These are phyloP conservation scores for Cotesia chilonis DNA, from an alignment of 1,140 invertebrate species.

Conservation along the genomic window DNA sequence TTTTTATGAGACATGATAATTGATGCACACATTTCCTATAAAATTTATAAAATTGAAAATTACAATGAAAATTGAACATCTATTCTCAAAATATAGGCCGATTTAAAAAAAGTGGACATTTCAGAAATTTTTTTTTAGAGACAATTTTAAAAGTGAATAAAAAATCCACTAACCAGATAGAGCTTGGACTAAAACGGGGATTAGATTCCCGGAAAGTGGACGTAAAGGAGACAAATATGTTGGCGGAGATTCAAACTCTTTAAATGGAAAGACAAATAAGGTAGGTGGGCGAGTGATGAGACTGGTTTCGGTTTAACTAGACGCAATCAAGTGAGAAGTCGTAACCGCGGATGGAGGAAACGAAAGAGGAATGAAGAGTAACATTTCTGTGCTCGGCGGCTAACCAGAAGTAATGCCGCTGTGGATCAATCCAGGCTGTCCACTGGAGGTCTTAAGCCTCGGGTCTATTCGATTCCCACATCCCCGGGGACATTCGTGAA, in stretches of 20 bases:
- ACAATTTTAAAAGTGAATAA: too few relatives aligned
- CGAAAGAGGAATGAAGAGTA: slow-evolving; percentile 62
- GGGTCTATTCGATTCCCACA: slow-evolving; percentile 11
- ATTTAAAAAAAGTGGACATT: too few relatives aligned
- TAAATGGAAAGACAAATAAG: slow-evolving; percentile 63
- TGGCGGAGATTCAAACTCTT: slow-evolving; percentile 47
- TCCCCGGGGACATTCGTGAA: slow-evolving; percentile 1
- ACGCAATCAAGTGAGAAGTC: slow-evolving; percentile 59
- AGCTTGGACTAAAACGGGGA: too few relatives aligned
- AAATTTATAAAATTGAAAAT: too few relatives aligned
- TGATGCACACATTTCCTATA: too few relatives aligned
- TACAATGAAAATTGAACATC: too few relatives aligned
- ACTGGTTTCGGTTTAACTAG: slow-evolving; percentile 62
- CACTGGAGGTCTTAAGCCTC: slow-evolving; percentile 25
- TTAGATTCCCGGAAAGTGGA: slow-evolving; percentile 7
- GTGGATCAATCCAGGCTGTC: slow-evolving; percentile 60
- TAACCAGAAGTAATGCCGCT: slow-evolving; percentile 65
- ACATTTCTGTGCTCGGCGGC: slow-evolving; percentile 60
- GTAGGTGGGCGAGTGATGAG: slow-evolving; percentile 58
- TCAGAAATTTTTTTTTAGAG: too few relatives aligned
- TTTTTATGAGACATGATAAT: too few relatives aligned
- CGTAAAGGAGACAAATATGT: slow-evolving; percentile 2
- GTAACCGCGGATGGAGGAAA: slow-evolving; percentile 38
- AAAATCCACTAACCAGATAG: too few relatives aligned
- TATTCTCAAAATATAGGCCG: too few relatives aligned